These are phyloP conservation scores for Champsocephalus gunnari DNA, from an alignment of 2,797 vertebrate species.

Conservation along the genomic window DNA sequence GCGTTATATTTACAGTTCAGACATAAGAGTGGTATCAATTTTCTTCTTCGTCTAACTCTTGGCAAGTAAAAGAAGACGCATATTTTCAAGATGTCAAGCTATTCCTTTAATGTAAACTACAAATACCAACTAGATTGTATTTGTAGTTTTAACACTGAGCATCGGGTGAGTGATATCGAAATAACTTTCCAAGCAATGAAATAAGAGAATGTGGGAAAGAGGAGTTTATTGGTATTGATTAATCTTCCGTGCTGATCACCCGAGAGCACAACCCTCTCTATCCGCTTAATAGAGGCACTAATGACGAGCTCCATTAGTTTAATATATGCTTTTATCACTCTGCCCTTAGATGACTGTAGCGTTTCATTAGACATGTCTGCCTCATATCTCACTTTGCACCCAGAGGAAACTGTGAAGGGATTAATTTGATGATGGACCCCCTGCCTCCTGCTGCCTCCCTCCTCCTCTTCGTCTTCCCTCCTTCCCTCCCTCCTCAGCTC, in stretches of 20 bases:
- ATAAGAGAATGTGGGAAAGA: slow-evolving; percentile 21
- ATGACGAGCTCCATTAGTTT: slow-evolving; percentile 79
- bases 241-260: slow-evolving; percentile 68
- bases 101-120: neutral
- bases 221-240: slow-evolving; percentile 64
- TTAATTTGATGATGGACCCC: slow-evolving; percentile 84
- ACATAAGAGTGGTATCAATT: neutral
- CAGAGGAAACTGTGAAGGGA: slow-evolving; percentile 84
- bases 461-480: slow-evolving; percentile 45
- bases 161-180: slow-evolving; percentile 16
- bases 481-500: slow-evolving; percentile 50
- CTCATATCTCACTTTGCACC: slow-evolving; percentile 85
- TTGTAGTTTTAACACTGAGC: slow-evolving; percentile 1
- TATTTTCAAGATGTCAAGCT: neutral
- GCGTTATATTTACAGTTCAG: neutral
- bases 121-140: neutral
- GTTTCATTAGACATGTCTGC: slow-evolving; percentile 82
- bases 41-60: neutral
- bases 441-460: slow-evolving; percentile 69
- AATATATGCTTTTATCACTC: slow-evolving; percentile 76
- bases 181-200: neutral
- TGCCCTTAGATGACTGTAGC: slow-evolving; percentile 79
- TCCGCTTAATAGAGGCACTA: slow-evolving; percentile 74
- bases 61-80: neutral
- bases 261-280: slow-evolving; percentile 60